Evolutionary conservation across 2,797 vertebrate genomes (phyloP).

Genomic region (Melanotaenia boesemani): DNA sequence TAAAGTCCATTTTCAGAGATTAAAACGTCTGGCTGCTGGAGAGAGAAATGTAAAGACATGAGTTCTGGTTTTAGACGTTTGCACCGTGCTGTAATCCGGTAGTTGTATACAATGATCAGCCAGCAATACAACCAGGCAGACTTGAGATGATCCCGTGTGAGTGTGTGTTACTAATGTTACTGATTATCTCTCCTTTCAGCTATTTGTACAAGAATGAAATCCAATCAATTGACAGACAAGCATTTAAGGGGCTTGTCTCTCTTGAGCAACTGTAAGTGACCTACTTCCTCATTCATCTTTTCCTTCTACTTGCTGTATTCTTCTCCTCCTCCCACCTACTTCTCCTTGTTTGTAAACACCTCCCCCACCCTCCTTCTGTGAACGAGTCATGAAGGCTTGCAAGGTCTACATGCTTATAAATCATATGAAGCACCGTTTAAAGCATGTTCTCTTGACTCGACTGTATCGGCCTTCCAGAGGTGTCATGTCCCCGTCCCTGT

Average conservation of each 20-base stretch:
- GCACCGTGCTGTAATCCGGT: not conserved
- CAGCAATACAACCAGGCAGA: slow-evolving; percentile 24
- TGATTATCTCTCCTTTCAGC: slow-evolving; percentile 97
- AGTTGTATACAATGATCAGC: not conserved
- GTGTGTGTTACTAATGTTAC: slow-evolving; percentile 89
- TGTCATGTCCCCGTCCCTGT: slow-evolving; percentile 8
- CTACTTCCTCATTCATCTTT: slow-evolving; percentile 65
- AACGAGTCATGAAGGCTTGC: slow-evolving; percentile 36
- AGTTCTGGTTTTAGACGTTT: not conserved
- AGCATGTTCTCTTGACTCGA: slow-evolving; percentile 27
- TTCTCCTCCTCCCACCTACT: slow-evolving; percentile 49
- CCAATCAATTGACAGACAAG: slow-evolving; percentile 99
- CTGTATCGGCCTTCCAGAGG: slow-evolving; percentile 43
- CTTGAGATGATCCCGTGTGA: slow-evolving; percentile 59
- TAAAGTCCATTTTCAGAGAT: no score
- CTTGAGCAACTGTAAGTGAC: slow-evolving; percentile 99
- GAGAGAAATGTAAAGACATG: no score
- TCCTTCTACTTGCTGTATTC: slow-evolving; percentile 52
- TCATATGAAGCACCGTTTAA: not conserved
- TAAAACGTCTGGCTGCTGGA: no score
- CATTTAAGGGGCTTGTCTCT: slow-evolving; percentile 99
- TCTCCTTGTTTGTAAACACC: slow-evolving; percentile 37
- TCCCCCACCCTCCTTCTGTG: not conserved
- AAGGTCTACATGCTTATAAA: slow-evolving; percentile 37
- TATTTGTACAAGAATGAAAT: slow-evolving; percentile 99